Percentiles rank a stretch among this genome's conserved stretches.
phyloP scores from a whole-genome alignment of 2,113 vertebrate species.

The Carollia perspicillata region DNA sequence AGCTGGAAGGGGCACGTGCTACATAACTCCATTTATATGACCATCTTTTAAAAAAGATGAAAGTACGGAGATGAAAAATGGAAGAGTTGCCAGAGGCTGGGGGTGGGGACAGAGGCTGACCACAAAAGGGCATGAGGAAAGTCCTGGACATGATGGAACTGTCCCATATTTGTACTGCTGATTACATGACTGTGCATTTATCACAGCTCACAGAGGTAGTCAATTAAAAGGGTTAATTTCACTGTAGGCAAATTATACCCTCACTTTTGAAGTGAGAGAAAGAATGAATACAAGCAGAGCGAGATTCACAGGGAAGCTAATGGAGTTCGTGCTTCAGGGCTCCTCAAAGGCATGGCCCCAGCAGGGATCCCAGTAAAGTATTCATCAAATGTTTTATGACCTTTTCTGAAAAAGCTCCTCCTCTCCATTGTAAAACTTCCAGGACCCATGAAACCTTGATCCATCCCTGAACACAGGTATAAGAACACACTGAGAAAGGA shows the following conservation, averaged over 20 bases:
- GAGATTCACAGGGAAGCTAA: neutral
- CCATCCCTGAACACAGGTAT: neutral
- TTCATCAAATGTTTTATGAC: neutral
- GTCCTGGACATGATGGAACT: neutral
- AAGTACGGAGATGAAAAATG: neutral
- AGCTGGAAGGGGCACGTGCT: neutral
- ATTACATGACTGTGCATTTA: neutral
- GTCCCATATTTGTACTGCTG: neutral
- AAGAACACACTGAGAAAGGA: neutral
- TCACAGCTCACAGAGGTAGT: neutral
- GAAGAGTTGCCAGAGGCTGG: neutral
- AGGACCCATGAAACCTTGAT: neutral
- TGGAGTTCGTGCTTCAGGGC: neutral
- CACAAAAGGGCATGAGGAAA: neutral
- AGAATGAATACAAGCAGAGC: neutral
- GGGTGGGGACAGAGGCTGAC: neutral
- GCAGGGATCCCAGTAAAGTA: neutral
- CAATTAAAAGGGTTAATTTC: neutral
- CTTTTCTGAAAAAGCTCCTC: neutral
- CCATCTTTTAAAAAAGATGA: neutral
- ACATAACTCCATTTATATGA: neutral
- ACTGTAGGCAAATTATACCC: neutral
- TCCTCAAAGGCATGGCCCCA: neutral
- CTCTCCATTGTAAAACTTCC: neutral
- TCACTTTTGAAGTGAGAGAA: neutral